phyloP scores from a whole-genome alignment of 2,113 vertebrate genomes.

The Pelvicachromis taeniatus region DNA sequence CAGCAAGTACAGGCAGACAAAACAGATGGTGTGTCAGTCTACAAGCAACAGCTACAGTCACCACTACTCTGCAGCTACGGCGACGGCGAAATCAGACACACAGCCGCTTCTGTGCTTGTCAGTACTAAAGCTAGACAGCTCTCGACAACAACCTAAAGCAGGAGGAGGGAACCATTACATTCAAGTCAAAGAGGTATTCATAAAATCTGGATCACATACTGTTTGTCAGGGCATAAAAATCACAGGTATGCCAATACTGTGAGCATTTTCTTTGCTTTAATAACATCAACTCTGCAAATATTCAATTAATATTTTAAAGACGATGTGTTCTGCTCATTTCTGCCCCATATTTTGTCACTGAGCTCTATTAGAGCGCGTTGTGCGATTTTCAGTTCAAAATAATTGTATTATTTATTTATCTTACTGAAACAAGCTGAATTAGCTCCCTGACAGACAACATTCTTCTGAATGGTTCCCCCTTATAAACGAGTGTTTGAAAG shows the following conservation, averaged over 20 bases:
- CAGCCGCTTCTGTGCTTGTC: not conserved
- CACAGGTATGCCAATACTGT: not conserved
- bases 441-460: not conserved
- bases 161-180: not conserved
- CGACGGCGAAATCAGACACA: not conserved
- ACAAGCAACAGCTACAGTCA: conserved; percentile 13
- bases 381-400: not conserved
- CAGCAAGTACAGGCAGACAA: conserved; percentile 68
- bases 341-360: not conserved
- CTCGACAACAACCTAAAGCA: not conserved
- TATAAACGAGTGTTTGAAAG: not conserved
- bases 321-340: not conserved
- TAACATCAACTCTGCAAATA: not conserved
- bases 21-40: conserved; percentile 61
- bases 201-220: not conserved
- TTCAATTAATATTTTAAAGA: not conserved
- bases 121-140: not conserved
- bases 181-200: not conserved
- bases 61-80: not conserved
- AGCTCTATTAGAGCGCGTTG: not conserved
- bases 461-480: not conserved
- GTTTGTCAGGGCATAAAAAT: not conserved
- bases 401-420: not conserved
- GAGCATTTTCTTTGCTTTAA: not conserved
- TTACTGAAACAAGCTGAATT: not conserved